A percentile compares a stretch with the other conserved stretches of the same genome.
These are phyloP conservation scores for Cranoglanis bouderius DNA, from an alignment of 2,113 vertebrate species.

Conservation along the genomic window DNA sequence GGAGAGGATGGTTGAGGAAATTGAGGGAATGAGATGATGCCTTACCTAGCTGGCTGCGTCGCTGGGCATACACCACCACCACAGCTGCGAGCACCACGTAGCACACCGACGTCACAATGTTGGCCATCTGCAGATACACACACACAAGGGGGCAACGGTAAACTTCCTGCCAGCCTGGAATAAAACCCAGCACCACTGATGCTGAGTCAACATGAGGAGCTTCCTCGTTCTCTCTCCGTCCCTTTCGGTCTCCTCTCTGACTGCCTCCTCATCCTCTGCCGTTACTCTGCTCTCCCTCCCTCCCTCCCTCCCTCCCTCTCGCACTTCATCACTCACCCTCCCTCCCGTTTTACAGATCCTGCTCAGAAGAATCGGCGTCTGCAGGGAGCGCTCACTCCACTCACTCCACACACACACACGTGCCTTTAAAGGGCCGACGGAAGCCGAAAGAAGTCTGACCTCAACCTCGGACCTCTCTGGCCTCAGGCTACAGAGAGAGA, in stretches of 20 bases:
- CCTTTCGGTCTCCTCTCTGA: conserved; percentile 36
- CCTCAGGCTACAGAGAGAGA: not conserved
- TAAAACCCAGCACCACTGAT: conserved; percentile 62
- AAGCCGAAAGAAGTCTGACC: conserved; percentile 5
- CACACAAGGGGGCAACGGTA: conserved; percentile 60
- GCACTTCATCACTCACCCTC: conserved; percentile 22
- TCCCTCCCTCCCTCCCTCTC: conserved; percentile 17
- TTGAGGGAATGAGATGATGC: conserved; percentile 51
- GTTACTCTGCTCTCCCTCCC: conserved; percentile 31
- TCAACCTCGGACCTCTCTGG: conserved; percentile 9
- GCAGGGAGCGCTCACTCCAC: conserved; percentile 15
- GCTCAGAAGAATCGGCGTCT: conserved; percentile 49
- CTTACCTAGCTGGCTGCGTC: conserved; percentile 91
- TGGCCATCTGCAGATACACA: conserved; percentile 88
- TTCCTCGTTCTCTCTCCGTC: conserved; percentile 48
- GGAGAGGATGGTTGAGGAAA: not conserved
- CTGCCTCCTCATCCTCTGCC: conserved; percentile 38
- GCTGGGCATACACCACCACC: conserved; percentile 89
- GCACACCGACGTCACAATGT: conserved; percentile 86
- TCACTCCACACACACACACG: conserved; percentile 1
- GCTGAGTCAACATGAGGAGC: conserved; percentile 56
- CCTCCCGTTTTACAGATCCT: conserved; percentile 31
- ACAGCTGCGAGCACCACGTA: conserved; percentile 85
- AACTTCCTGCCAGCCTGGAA: conserved; percentile 56
- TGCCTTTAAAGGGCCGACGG: conserved; percentile 49